phyloP scores from a whole-genome alignment of 2,797 vertebrate genomes.

The Bradypus variegatus region DNA sequence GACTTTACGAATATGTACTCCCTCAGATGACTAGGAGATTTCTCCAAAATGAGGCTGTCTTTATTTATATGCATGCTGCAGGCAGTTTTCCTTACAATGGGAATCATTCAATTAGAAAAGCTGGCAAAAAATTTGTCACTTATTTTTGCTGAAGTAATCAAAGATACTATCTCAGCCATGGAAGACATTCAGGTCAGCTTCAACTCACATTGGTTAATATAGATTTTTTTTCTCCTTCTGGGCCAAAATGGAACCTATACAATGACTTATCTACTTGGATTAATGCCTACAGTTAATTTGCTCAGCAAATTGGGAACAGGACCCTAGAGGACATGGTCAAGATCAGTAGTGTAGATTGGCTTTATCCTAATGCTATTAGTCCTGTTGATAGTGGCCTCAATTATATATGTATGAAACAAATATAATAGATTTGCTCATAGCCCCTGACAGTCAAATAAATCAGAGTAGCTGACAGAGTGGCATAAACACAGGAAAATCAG shows the following conservation, averaged over 20 bases:
- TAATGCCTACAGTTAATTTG: neutral
- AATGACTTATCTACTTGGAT: neutral
- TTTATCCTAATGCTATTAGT: neutral
- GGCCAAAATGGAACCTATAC: neutral
- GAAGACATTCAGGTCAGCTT: neutral
- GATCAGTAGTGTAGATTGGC: neutral
- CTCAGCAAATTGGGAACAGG: neutral
- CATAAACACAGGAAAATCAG: neutral
- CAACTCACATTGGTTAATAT: neutral
- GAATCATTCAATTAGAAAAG: neutral
- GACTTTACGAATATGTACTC: neutral
- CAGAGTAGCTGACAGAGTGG: neutral
- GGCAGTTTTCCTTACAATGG: neutral
- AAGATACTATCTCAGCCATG: neutral
- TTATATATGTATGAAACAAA: neutral
- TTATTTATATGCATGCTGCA: neutral
- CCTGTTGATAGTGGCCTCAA: neutral
- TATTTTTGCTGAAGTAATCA: constrained; percentile 10
- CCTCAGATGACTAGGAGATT: constrained; percentile 28
- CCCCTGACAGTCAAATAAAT: neutral
- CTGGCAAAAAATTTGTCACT: neutral
- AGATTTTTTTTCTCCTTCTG: neutral
- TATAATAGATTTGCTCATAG: neutral
- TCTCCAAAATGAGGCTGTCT: neutral
- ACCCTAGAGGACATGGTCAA: neutral